These are phyloP conservation scores for Drosophila saltans DNA, from an alignment of 1,140 invertebrate species.

Conservation along the genomic window DNA sequence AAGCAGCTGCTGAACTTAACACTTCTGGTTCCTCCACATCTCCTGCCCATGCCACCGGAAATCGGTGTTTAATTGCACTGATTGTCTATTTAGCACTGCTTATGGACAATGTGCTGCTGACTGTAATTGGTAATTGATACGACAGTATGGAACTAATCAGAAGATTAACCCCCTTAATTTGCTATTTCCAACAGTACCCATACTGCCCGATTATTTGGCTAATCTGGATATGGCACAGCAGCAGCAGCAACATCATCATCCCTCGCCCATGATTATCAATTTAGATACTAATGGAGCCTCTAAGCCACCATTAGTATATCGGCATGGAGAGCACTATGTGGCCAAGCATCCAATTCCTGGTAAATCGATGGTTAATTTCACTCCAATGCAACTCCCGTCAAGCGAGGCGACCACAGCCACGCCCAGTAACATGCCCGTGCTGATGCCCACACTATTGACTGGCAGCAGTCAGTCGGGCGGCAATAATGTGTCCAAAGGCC, in stretches of 20 bases:
- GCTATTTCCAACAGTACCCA: conserved; percentile 87
- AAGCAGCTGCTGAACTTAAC: conserved; percentile 59
- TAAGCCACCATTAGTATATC: conserved; percentile 37
- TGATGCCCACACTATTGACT: conserved; percentile 6
- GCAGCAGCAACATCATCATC: conserved; percentile 13
- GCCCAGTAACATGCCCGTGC: conserved; percentile 24
- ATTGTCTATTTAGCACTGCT: conserved; percentile 88
- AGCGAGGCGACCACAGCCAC: conserved; percentile 37
- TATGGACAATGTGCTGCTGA: conserved; percentile 90
- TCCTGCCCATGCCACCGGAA: conserved; percentile 50
- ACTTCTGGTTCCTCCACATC: conserved; percentile 50
- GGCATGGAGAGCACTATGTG: conserved; percentile 56
- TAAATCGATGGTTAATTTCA: conserved; percentile 83
- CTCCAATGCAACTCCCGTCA: conserved; percentile 53
- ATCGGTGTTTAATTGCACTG: conserved; percentile 83
- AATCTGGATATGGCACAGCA: conserved; percentile 84
- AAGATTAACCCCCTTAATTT: conserved; percentile 14
- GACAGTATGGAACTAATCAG: conserved; percentile 13
- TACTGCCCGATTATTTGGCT: conserved; percentile 92
- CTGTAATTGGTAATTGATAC: conserved; percentile 87
- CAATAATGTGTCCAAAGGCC: conserved; percentile 55
- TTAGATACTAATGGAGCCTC: conserved; percentile 24
- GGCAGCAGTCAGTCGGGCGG: conserved; percentile 49
- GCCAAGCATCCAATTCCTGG: conserved; percentile 84
- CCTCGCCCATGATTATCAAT: conserved; percentile 15